Base-by-base conservation (phyloP, 1,140 invertebrate species). In the Panagrolaimus sp. region DNA sequence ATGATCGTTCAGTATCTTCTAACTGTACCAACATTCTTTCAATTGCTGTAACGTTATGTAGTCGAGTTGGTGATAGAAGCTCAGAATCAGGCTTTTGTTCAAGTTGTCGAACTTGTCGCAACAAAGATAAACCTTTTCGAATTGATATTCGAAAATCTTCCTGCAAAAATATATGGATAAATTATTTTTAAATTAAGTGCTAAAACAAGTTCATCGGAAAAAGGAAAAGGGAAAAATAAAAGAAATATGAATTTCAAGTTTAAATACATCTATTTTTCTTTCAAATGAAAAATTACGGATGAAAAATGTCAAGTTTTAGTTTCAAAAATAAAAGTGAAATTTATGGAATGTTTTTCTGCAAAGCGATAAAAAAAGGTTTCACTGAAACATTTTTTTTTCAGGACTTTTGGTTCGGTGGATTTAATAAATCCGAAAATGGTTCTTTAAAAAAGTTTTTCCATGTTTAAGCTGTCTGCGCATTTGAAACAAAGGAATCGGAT, bases 21-120 rank as follows among this genome's bases (percentile, higher is more conserved):
- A 97, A 86, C 86, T 96, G 92, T 42, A 93, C 89, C 51, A 97
- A 86, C 82, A 96, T 87, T 84, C 91, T 90, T 86, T 96, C 92
- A 70, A 96, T 89, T 65, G 92, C 90, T 69, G 92, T 89, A 61
- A 95, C 91, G 86, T 96, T 94, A 75, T 91, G 91, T 66, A 91
- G 88, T 74, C 89, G 89, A 84, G 72, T 83, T 23, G 78, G 79
- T 90, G 87, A 64, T 70, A 82, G 74, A 71, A 83, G 72, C 67
- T 75, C 73, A 23, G 69, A 47, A n/a, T 63, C 65, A 1, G 77
- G 75, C 81, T 84, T 71, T 73, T 78, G 61, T 74, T 79, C 66
- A 71, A 81, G 42, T 76, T 83, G 67, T 69, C 79, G 68, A 68
- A 77, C 76, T 78, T 83, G 82, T 73, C 80, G 84, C 82, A 80